phyloP scores from a whole-genome alignment of 2,113 vertebrate species.

The Polypterus senegalus region DNA sequence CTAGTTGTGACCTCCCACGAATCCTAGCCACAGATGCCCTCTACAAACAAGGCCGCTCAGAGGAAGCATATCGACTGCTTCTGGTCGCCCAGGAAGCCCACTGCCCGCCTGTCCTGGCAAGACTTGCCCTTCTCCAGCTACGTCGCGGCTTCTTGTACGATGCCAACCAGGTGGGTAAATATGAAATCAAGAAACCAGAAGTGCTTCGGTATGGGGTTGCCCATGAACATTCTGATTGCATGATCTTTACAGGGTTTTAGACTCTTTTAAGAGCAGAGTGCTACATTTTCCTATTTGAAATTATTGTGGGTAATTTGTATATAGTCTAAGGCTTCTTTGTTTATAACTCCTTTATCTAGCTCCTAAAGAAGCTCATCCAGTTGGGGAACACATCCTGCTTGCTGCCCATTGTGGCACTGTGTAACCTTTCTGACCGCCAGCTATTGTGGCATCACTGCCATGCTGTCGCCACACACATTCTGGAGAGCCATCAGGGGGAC shows the following conservation, averaged over 20 bases:
- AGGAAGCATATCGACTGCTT: constrained; percentile 69
- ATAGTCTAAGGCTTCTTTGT: too few species aligned
- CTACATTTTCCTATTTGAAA: too few species aligned
- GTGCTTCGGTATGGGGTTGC: too few species aligned
- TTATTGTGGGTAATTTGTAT: too few species aligned
- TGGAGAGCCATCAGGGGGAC: constrained; percentile 38
- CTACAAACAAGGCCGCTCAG: constrained; percentile 63
- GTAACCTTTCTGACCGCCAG: constrained; percentile 49
- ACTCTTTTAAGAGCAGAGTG: too few species aligned
- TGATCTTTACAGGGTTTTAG: too few species aligned
- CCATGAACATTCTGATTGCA: too few species aligned
- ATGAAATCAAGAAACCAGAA: too few species aligned
- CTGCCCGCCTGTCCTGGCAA: constrained; percentile 57
- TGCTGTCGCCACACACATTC: constrained; percentile 52
- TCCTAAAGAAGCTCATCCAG: constrained; percentile 73
- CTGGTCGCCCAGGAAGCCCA: constrained; percentile 46
- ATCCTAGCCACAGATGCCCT: constrained; percentile 75
- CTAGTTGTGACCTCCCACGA: constrained; percentile 41
- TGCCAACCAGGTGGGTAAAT: constrained; percentile 67
- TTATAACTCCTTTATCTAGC: constrained; percentile 32
- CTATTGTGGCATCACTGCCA: constrained; percentile 67
- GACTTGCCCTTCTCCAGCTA: constrained; percentile 74
- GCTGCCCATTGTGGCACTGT: constrained; percentile 59
- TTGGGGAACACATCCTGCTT: constrained; percentile 72
- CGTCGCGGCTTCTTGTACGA: constrained; percentile 70